Evolutionary conservation across 2,113 vertebrate genomes (phyloP).

Genomic region (Chauna torquata): DNA sequence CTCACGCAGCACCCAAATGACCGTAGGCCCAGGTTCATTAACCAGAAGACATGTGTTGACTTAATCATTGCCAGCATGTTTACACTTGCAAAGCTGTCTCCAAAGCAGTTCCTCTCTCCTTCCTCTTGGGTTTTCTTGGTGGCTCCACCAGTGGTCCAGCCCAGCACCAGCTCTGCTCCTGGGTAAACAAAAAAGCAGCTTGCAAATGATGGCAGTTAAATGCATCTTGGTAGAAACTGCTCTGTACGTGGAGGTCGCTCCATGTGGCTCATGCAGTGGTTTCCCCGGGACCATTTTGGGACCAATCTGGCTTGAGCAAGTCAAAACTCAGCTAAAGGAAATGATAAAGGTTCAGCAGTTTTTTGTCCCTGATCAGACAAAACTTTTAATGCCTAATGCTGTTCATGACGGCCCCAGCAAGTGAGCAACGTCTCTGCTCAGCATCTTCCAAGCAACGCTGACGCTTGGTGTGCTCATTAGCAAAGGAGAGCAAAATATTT

Average conservation of each 20-base stretch:
- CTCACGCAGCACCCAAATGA: background rate
- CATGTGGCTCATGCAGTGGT: fast-evolving
- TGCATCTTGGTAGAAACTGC: fast-evolving
- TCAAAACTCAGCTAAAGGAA: background rate
- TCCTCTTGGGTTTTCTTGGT: background rate
- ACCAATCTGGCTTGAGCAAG: background rate
- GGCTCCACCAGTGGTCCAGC: fast-evolving
- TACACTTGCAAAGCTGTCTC: background rate
- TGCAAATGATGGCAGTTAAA: background rate
- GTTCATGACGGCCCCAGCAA: background rate
- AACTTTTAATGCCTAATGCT: background rate
- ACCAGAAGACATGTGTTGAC: background rate
- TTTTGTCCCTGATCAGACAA: background rate
- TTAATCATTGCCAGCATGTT: background rate
- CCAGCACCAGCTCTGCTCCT: background rate
- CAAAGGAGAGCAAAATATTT: background rate
- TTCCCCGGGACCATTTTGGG: fast-evolving
- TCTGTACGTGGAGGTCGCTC: fast-evolving
- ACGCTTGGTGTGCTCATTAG: background rate
- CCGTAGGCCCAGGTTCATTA: background rate
- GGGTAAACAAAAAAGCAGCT: background rate
- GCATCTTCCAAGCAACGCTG: background rate
- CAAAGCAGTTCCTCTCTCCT: background rate
- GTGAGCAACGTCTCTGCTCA: background rate
- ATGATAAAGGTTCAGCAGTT: background rate